These are phyloP conservation scores for Pantherophis vulpinus DNA, from an alignment of 2,797 vertebrate species.

Conservation along the genomic window DNA sequence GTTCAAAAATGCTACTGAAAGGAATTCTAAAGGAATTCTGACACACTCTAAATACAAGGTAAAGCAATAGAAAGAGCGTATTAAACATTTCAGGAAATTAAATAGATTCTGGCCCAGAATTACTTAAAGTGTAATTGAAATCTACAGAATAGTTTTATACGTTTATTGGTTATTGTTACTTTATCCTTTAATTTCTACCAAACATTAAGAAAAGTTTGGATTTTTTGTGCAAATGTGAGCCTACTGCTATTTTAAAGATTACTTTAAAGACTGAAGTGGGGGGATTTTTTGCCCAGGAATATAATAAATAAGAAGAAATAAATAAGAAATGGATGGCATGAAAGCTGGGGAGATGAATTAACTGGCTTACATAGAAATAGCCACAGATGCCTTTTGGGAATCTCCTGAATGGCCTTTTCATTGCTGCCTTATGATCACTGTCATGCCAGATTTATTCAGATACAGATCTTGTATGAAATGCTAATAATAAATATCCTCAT, in stretches of 20 bases:
- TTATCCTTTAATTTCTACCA: not conserved
- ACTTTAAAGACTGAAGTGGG: not conserved
- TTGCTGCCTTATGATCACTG: conserved; percentile 4
- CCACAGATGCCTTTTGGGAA: not conserved
- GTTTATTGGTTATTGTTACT: not conserved
- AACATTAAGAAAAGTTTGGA: not conserved
- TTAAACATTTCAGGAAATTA: not conserved
- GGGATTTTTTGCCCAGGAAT: not conserved
- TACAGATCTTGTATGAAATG: conserved; percentile 16
- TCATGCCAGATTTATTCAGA: not conserved
- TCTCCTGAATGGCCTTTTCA: conserved; percentile 23
- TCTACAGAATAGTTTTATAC: not conserved
- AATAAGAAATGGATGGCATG: conserved; percentile 1
- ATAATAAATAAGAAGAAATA: conserved; percentile 1
- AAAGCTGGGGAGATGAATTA: conserved; percentile 7
- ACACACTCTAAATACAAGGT: not conserved
- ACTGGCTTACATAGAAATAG: not conserved
- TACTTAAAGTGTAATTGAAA: not conserved
- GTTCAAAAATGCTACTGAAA: not conserved
- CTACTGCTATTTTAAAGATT: not conserved
- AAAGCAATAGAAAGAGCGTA: not conserved
- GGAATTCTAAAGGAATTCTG: not conserved
- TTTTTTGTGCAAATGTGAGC: not conserved
- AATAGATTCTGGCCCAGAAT: not conserved
- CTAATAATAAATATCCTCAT: conserved; percentile 43